Evolutionary conservation across 2,888 invertebrate genomes (phyloP).

Genomic region (Amiota communis): DNA sequence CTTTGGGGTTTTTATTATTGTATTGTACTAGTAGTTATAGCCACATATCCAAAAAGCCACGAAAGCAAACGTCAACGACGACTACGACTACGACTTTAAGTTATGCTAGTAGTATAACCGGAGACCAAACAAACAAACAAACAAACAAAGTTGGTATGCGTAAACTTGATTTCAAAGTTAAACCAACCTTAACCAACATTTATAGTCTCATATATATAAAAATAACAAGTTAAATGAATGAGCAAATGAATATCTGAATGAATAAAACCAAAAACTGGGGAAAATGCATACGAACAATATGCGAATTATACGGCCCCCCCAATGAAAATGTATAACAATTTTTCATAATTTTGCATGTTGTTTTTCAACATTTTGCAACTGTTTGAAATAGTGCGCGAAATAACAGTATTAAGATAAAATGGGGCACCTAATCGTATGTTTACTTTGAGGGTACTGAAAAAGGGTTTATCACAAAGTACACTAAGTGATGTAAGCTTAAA

Average conservation of each 20-base stretch:
- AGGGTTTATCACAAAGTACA: too few relatives aligned
- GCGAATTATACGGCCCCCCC: neutral
- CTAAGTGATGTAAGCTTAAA: too few relatives aligned
- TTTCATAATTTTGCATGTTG: neutral
- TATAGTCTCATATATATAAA: conserved; percentile 51
- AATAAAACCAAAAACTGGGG: neutral
- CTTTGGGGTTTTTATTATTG: neutral
- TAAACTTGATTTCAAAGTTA: conserved; percentile 64
- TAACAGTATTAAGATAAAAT: neutral
- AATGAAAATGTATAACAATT: too few relatives aligned
- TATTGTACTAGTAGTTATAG: too few relatives aligned
- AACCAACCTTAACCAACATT: conserved; percentile 64
- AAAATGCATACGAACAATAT: neutral
- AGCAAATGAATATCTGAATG: neutral
- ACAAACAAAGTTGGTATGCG: conserved; percentile 32
- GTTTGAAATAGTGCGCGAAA: conserved; percentile 16
- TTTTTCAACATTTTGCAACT: neutral
- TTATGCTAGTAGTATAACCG: neutral
- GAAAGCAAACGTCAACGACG: conserved; percentile 3
- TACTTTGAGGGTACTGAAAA: too few relatives aligned
- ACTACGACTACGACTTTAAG: neutral
- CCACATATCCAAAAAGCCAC: neutral
- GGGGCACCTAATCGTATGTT: neutral
- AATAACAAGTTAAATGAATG: neutral
- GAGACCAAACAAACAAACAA: conserved; percentile 21